These are phyloP conservation scores for Sakesphorus luctuosus DNA, from an alignment of 2,113 vertebrate species.

Conservation along the genomic window DNA sequence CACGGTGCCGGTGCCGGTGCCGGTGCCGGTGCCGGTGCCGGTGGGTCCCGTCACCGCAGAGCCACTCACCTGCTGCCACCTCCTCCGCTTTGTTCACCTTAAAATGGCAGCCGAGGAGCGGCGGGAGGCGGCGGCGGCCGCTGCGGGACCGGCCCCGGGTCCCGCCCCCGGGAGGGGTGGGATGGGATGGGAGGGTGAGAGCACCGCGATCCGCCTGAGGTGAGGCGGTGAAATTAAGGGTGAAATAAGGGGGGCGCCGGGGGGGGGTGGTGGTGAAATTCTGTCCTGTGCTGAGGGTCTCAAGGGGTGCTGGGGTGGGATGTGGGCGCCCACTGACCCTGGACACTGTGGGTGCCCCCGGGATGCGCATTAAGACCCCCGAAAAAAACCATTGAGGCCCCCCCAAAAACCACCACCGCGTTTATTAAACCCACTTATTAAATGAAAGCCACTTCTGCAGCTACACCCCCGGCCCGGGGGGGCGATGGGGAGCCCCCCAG, in stretches of 20 bases:
- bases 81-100: constrained; percentile 10
- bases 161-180: not conserved
- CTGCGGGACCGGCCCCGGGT: not conserved
- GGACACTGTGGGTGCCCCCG: not conserved
- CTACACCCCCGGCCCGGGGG: too few relatives aligned
- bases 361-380: not conserved
- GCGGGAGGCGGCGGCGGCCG: not conserved
- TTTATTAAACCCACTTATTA: not conserved
- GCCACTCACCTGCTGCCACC: not conserved
- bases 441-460: not conserved
- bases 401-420: not conserved
- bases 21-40: not conserved
- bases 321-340: not conserved
- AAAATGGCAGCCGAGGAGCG: not conserved
- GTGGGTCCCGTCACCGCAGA: not conserved
- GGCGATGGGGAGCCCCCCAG: not conserved
- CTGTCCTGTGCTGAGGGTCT: not conserved
- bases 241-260: not conserved
- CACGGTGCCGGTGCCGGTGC: not conserved
- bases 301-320: not conserved
- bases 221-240: not conserved
- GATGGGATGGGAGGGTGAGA: not conserved
- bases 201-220: not conserved
- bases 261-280: not conserved
- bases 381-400: not conserved